phyloP scores from a whole-genome alignment of 2,888 invertebrate species.

The Cecidostiba fungosa region DNA sequence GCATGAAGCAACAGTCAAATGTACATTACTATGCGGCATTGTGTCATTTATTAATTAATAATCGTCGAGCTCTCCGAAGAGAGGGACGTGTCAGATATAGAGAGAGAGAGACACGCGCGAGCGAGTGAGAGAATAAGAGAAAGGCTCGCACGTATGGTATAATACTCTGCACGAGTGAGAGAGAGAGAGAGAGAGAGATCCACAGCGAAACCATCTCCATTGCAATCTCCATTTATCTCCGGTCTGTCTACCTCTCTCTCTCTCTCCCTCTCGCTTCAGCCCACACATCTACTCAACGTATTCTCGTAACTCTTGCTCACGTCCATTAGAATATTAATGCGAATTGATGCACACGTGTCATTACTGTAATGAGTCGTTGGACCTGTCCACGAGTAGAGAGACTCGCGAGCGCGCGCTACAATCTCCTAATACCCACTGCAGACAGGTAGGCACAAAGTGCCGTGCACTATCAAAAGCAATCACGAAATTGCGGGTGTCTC shows the following conservation, averaged over 20 bases:
- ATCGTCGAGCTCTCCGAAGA: conserved; percentile 29
- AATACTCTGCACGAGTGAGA: not conserved
- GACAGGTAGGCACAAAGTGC: conserved; percentile 71
- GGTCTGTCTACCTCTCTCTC: conserved; percentile 58
- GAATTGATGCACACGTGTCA: conserved; percentile 79
- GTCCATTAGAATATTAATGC: conserved; percentile 80
- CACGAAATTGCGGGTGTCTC: conserved; percentile 76
- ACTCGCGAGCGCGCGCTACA: conserved; percentile 43
- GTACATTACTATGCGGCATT: conserved; percentile 51
- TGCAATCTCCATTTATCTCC: conserved; percentile 63
- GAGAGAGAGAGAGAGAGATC: conserved; percentile 46
- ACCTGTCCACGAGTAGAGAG: conserved; percentile 69
- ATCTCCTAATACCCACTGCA: conserved; percentile 62
- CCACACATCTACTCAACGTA: conserved; percentile 51
- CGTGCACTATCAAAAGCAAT: conserved; percentile 75
- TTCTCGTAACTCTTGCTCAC: conserved; percentile 64
- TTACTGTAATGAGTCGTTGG: conserved; percentile 79
- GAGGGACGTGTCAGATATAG: not conserved
- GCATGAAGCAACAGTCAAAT: conserved; percentile 11
- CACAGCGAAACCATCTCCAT: conserved; percentile 61
- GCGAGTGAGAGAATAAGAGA: conserved; percentile 56
- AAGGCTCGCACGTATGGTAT: conserved; percentile 1
- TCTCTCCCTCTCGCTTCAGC: conserved; percentile 52
- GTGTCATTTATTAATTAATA: conserved; percentile 61
- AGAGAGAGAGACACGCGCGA: conserved; percentile 28